Evolutionary conservation across 1,140 invertebrate species (phyloP).

Genomic region (Proales similis): DNA sequence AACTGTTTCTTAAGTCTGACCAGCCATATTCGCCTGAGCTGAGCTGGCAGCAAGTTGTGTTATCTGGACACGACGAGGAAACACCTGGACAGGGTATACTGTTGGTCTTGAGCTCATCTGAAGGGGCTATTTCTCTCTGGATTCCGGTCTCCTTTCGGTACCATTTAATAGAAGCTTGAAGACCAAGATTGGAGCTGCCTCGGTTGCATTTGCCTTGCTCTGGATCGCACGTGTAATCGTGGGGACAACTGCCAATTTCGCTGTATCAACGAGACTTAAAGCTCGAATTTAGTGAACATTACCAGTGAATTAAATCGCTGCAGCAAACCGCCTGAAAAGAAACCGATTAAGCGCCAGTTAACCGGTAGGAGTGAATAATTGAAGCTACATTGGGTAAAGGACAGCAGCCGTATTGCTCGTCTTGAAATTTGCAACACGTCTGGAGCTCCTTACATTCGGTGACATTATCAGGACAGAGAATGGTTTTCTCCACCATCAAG

Average conservation of each 20-base stretch:
- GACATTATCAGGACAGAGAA: constrained; percentile 31
- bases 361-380: background rate
- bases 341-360: background rate
- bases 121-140: background rate
- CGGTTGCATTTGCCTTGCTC: constrained; percentile 30
- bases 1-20: constrained; percentile 37
- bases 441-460: constrained; percentile 33
- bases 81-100: constrained; percentile 41
- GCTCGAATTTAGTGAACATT: background rate
- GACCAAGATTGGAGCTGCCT: background rate
- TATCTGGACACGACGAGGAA: constrained; percentile 45
- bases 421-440: constrained; percentile 29
- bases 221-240: constrained; percentile 31
- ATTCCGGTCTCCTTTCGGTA: constrained; percentile 26
- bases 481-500: constrained; percentile 5
- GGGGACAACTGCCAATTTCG: constrained; percentile 11
- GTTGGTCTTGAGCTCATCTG: constrained; percentile 1
- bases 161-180: constrained; percentile 31
- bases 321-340: constrained; percentile 11
- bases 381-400: constrained; percentile 12
- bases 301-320: constrained; percentile 33
- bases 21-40: constrained; percentile 47
- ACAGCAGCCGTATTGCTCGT: constrained; percentile 30
- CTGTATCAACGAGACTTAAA: background rate
- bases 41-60: constrained; percentile 50